Percentiles rank a stretch among this genome's conserved stretches.
Evolutionary conservation across 1,140 invertebrate species (phyloP).

Genomic region (Drosophila navojoa): DNA sequence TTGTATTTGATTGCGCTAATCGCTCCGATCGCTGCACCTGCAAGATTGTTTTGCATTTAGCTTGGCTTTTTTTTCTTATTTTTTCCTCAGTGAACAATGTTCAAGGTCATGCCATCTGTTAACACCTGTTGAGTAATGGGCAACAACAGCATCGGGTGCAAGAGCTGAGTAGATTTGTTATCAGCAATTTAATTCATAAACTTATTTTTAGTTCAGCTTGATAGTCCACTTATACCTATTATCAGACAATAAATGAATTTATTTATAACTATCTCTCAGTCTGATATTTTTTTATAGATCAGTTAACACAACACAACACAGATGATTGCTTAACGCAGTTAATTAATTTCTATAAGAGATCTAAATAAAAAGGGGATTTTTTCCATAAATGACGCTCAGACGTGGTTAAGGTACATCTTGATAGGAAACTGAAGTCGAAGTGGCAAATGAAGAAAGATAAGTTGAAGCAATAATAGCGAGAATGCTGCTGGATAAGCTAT

Average conservation of each 20-base stretch:
- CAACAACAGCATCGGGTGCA: slow-evolving; percentile 17
- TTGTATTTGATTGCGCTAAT: slow-evolving; percentile 41
- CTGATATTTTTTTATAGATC: slow-evolving; percentile 1
- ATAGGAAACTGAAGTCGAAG: too few relatives aligned
- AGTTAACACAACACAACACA: background rate
- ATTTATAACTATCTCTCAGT: background rate
- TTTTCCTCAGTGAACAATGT: slow-evolving; percentile 4
- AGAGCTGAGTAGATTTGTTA: slow-evolving; percentile 19
- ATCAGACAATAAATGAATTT: slow-evolving; percentile 1
- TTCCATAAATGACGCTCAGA: background rate
- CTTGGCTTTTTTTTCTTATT: background rate
- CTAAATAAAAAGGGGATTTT: background rate
- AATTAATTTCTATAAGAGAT: background rate
- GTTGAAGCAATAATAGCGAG: too few relatives aligned
- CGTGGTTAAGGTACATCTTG: too few relatives aligned
- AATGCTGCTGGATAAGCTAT: too few relatives aligned
- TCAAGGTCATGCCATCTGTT: slow-evolving; percentile 24
- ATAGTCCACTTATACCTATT: slow-evolving; percentile 1
- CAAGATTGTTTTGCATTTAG: slow-evolving; percentile 32
- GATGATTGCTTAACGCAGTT: background rate
- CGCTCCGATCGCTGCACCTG: slow-evolving; percentile 42
- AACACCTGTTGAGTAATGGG: slow-evolving; percentile 6
- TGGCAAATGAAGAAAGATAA: too few relatives aligned
- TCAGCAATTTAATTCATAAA: slow-evolving; percentile 7
- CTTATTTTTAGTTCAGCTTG: background rate